A percentile compares a stretch with the other conserved stretches of the same genome.
Conservation (phyloP, 2,113 vertebrate species). For the Shinisaurus crocodilurus region DNA sequence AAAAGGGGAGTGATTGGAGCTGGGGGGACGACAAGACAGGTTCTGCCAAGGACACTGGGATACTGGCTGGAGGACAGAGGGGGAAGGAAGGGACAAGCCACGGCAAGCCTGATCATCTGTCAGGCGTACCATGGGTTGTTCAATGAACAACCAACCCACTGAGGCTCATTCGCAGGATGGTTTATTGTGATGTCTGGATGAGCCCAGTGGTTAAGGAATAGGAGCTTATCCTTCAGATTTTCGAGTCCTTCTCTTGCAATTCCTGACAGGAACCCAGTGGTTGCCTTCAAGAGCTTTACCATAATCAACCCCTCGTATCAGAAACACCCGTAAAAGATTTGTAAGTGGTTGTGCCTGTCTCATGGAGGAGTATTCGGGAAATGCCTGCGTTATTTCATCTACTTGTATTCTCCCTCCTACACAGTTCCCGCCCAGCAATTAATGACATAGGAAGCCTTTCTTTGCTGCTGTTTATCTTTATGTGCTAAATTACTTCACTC, state of each 20-base stretch:
- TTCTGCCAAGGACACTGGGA: too few species aligned
- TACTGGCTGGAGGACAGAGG: too few species aligned
- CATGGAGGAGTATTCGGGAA: conserved; percentile 25
- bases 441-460: conserved; percentile 37
- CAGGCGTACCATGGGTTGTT: too few species aligned
- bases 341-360: not conserved
- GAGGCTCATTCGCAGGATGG: too few species aligned
- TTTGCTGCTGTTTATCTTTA: conserved; percentile 26
- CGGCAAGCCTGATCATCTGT: too few species aligned
- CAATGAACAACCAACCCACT: too few species aligned
- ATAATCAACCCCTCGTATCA: not conserved
- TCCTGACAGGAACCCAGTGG: not conserved
- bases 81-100: too few species aligned
- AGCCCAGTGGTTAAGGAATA: not conserved
- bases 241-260: not conserved
- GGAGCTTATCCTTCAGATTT: too few species aligned
- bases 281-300: not conserved
- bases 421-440: conserved; percentile 1
- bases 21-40: too few species aligned
- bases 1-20: too few species aligned
- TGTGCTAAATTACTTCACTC: conserved; percentile 42
- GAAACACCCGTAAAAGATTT: not conserved
- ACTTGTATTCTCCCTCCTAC: conserved; percentile 25
- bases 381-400: not conserved
- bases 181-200: too few species aligned